A percentile compares a stretch with the other conserved stretches of the same genome.
These are phyloP conservation scores for Macaria notata DNA, from an alignment of 2,888 invertebrate species.

Conservation along the genomic window DNA sequence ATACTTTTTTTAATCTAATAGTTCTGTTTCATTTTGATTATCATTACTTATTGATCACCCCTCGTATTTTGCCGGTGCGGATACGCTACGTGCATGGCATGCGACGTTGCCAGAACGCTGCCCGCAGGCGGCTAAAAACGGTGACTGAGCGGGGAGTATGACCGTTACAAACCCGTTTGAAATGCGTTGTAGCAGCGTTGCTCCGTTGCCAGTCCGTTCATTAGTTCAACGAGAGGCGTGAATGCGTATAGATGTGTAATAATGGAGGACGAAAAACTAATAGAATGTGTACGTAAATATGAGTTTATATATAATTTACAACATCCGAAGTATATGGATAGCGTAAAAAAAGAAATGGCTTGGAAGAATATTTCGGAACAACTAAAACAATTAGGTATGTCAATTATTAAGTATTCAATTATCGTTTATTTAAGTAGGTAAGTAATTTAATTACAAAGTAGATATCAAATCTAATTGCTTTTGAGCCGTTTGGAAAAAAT, in stretches of 20 bases:
- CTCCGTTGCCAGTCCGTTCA: constrained; percentile 7
- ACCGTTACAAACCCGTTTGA: background rate
- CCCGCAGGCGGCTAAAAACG: constrained; percentile 25
- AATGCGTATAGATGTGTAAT: constrained; percentile 7
- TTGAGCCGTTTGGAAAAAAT: constrained; percentile 24
- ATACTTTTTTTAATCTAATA: no score
- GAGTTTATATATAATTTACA: constrained; percentile 33
- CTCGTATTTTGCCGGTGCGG: constrained; percentile 17
- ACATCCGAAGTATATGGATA: constrained; percentile 40
- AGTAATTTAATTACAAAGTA: constrained; percentile 15
- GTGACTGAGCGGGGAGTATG: constrained; percentile 12
- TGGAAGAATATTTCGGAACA: constrained; percentile 15
- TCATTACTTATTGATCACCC: no score
- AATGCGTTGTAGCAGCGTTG: constrained; percentile 5
- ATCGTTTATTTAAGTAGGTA: constrained; percentile 11
- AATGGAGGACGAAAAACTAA: constrained; percentile 27
- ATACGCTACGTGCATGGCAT: constrained; percentile 22
- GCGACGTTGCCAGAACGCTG: constrained; percentile 26
- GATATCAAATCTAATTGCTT: constrained; percentile 20
- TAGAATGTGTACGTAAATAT: constrained; percentile 32
- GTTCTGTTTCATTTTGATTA: no score
- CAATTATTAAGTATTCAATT: constrained; percentile 10
- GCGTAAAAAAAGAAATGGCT: constrained; percentile 30
- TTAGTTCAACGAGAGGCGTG: constrained; percentile 17
- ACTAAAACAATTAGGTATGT: constrained; percentile 26